Evolutionary conservation across 2,113 vertebrate genomes (phyloP), one percentile per base, ranked within the genome.

Genomic region (Megaleporinus macrocephalus): DNA sequence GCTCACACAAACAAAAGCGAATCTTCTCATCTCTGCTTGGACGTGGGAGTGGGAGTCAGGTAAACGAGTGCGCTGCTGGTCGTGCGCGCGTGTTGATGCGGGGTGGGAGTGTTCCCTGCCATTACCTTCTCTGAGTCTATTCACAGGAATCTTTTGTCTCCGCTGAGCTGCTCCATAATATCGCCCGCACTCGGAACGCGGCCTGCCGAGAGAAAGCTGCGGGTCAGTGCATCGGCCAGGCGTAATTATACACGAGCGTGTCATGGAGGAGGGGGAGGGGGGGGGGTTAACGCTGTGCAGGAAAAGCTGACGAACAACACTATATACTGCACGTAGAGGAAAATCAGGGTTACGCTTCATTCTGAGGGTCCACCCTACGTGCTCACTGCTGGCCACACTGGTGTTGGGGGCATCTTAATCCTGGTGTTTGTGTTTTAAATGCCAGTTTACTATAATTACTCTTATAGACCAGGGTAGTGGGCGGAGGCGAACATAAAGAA

Each of bases 51-150:
- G 10, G 47, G 27, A 6, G 44, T 63, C 9, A 18, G 44, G 18
- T 53, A 73, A 36, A n/a, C 2, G 26, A 22, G 30, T 69, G 22
- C 41, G 15, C 53, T 9, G 57, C 6, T 70, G 29, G 9, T 24
- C 63, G 75, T 65, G 77, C 0, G 71, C n/a, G 68, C 80, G 81
- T 82, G 79, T 66, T 71, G 70, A 85, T 81, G 80, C 51, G 36
- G 69, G 41, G 61, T 47, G 76, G 65, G 70, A 79, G 41, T 36
- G 22, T 81, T 49, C 72, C 36, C 66, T 85, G 65, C 36, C 22
- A 66, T 85, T 83, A 79, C 74, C 80, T 66, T 30, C 33, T 68
- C 33, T 61, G 44, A 70, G 73, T 76, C 71, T 85, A 79, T 76
- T 85, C 57, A 36, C 59, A 36, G 81, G 44, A 77, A 55, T 65